Percentiles rank a stretch among this genome's conserved stretches.
Conservation (phyloP, 2,113 vertebrate species). For the Mus pahari region DNA sequence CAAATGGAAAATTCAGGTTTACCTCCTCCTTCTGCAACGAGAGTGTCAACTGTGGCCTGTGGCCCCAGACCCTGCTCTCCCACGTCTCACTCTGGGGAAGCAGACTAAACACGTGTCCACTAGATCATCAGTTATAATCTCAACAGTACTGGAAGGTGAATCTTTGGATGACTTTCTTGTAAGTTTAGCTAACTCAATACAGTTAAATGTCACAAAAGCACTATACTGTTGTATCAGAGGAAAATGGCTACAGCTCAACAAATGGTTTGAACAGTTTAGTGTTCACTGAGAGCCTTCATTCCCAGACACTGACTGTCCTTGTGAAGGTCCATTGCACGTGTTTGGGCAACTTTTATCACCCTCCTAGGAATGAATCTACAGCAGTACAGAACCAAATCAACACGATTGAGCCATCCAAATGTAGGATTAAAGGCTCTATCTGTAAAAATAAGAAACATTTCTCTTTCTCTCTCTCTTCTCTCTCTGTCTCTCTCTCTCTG, state of each 20-base stretch:
- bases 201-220: neutral
- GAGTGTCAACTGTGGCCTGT: neutral
- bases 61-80: neutral
- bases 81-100: neutral
- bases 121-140: neutral
- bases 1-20: neutral
- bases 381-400: slow-evolving; percentile 39
- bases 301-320: neutral
- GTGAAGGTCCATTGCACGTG: neutral
- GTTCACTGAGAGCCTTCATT: neutral
- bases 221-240: neutral
- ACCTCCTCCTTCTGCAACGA: neutral
- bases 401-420: neutral
- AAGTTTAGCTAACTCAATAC: neutral
- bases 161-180: neutral
- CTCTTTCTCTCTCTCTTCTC: no score
- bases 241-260: neutral
- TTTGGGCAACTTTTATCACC: slow-evolving; percentile 3
- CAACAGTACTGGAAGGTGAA: neutral
- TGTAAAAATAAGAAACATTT: neutral
- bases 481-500: no score
- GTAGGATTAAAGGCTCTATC: neutral
- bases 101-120: neutral
- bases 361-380: neutral
- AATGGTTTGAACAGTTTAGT: slow-evolving; percentile 18